A percentile compares a stretch with the other conserved stretches of the same genome.
phyloP scores from a whole-genome alignment of 1,140 invertebrate species.

The Xylocopa sonorina region DNA sequence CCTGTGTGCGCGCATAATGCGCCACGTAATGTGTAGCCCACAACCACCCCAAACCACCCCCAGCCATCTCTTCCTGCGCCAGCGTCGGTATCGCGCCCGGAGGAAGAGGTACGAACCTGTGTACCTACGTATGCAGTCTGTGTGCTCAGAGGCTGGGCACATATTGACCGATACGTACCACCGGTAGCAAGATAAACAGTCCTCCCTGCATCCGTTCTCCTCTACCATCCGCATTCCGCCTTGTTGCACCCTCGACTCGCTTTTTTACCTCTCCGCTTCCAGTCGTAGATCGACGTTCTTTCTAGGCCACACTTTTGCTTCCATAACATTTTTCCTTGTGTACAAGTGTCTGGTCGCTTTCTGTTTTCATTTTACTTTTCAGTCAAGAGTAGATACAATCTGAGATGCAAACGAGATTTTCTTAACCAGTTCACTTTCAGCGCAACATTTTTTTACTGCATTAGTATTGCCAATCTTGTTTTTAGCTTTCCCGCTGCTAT shows the following conservation, averaged over 20 bases:
- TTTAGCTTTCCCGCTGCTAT: too few relatives aligned
- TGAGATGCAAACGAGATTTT: too few relatives aligned
- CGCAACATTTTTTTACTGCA: too few relatives aligned
- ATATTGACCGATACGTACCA: constrained; percentile 78
- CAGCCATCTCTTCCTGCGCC: neutral
- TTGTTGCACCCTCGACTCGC: constrained; percentile 46
- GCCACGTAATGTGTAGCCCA: constrained; percentile 70
- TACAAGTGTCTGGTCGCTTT: too few relatives aligned
- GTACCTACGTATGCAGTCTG: constrained; percentile 71
- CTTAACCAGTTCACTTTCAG: too few relatives aligned
- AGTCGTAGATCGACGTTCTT: neutral
- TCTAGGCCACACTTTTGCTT: neutral
- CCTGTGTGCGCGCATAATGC: constrained; percentile 72
- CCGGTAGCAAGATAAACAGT: constrained; percentile 78
- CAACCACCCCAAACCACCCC: constrained; percentile 52
- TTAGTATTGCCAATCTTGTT: too few relatives aligned
- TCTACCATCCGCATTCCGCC: constrained; percentile 29
- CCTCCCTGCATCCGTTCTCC: constrained; percentile 59
- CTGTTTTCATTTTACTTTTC: too few relatives aligned
- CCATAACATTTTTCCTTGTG: too few relatives aligned
- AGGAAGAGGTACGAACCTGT: constrained; percentile 67
- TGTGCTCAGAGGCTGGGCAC: constrained; percentile 76
- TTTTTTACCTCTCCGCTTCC: constrained; percentile 24
- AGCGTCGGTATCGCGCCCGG: constrained; percentile 57
- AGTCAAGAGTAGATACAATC: too few relatives aligned